phyloP scores from a whole-genome alignment of 2,113 vertebrate genomes.

The Dipodomys ordii region DNA sequence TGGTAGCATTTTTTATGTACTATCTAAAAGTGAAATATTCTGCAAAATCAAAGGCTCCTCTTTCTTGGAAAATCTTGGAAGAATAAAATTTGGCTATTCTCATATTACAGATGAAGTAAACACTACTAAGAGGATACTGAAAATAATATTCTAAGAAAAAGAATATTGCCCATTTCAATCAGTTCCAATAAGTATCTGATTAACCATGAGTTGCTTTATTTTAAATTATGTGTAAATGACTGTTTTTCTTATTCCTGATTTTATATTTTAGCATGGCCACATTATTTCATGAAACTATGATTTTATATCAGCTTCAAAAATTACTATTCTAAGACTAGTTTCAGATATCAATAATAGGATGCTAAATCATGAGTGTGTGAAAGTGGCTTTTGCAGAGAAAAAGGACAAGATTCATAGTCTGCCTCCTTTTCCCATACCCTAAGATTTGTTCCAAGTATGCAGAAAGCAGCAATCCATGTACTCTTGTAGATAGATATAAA shows the following conservation, averaged over 20 bases:
- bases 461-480: too few species aligned
- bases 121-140: neutral
- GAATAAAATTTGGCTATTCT: neutral
- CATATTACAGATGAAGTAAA: neutral
- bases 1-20: neutral
- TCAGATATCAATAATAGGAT: neutral
- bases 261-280: neutral
- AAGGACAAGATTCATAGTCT: neutral
- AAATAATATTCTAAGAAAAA: neutral
- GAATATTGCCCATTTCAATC: neutral
- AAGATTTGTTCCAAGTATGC: neutral
- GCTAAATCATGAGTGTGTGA: neutral
- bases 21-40: constrained; percentile 32
- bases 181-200: neutral
- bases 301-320: neutral
- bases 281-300: neutral
- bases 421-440: neutral
- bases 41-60: constrained; percentile 35
- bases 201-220: neutral
- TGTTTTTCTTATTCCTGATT: neutral
- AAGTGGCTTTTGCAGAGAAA: neutral
- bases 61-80: constrained; percentile 1
- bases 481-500: neutral
- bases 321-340: neutral
- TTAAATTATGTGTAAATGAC: constrained; percentile 4